These are phyloP conservation scores for Oryzias woworae DNA, from an alignment of 2,113 vertebrate genomes.

Conservation along the genomic window DNA sequence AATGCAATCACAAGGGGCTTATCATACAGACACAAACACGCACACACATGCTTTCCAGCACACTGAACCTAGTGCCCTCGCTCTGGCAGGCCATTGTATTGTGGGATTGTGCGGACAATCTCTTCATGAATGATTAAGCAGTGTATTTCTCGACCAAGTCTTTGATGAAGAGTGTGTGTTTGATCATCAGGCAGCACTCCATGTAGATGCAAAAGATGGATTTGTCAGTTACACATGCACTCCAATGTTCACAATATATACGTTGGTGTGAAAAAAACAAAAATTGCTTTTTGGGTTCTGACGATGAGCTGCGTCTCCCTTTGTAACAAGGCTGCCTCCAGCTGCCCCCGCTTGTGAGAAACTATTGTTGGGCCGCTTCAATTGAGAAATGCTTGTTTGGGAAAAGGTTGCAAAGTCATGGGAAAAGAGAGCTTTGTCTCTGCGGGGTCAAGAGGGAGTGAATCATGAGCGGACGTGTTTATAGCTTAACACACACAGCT, in stretches of 20 bases:
- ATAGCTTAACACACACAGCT: slow-evolving; percentile 75
- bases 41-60: slow-evolving; percentile 52
- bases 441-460: slow-evolving; percentile 72
- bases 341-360: slow-evolving; percentile 81
- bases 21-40: slow-evolving; percentile 64
- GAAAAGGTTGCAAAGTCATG: slow-evolving; percentile 90
- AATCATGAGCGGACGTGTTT: slow-evolving; percentile 78
- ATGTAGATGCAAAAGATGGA: neutral
- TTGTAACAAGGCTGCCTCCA: slow-evolving; percentile 67
- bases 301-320: slow-evolving; percentile 44
- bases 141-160: slow-evolving; percentile 64
- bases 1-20: slow-evolving; percentile 74
- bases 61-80: slow-evolving; percentile 66
- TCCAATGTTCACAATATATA: slow-evolving; percentile 16
- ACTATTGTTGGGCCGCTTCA: slow-evolving; percentile 79
- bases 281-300: slow-evolving; percentile 8
- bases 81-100: slow-evolving; percentile 75
- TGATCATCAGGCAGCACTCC: slow-evolving; percentile 48
- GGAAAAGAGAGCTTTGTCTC: slow-evolving; percentile 81
- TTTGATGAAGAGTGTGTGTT: slow-evolving; percentile 74
- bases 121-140: slow-evolving; percentile 79
- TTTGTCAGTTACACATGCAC: neutral
- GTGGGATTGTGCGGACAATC: slow-evolving; percentile 74
- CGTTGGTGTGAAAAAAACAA: neutral
- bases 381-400: slow-evolving; percentile 80